Base-by-base conservation (phyloP, 2,888 invertebrate species). In the Drosophila multiciliata region DNA sequence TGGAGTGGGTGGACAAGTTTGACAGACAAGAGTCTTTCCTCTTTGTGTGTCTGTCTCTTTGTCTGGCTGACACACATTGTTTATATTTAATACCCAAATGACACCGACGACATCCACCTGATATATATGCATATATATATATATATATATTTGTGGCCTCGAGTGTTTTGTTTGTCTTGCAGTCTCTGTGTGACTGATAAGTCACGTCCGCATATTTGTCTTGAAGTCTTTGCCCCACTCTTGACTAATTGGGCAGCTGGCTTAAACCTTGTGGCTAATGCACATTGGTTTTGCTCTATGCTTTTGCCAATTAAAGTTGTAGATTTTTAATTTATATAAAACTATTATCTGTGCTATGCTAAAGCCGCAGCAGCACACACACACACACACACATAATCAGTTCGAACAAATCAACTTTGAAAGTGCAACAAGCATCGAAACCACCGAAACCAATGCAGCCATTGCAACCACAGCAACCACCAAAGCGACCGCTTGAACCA, bases 361-460 rank as follows among this genome's bases (percentile, higher is more conserved):
- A 3, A 60, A 62, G 65, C 83, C 81, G 57, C 89, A 86, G 74
- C 87, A 81, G 73, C 76, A 60, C 57, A 67, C 23, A 38, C 49
- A 26, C 26, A 23, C 23, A 17, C 3, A 26, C 52, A 12, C 72
- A 59, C 85, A 84, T 72, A 89, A 87, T 85, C 89, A 87, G 82
- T 76, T 82, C 69, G 73, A 78, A 84, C 82, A 84, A 85, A 89
- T 89, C 89, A 85, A 85, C 85, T 87, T 89, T 89, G 84, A 63
- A 84, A 89, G 82, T 38, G 38, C 65, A 66, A 29, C 65, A 66
- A 40, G 26, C 68, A 62, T 17, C 48, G 54, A 50, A 72, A 78
- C 77, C 79, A 29, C 61, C 64, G 55, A 58, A 78, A 64, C 71
- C 65, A 35, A 12, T 26, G 63, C 40, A 62, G 77, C 83, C 79